These are phyloP conservation scores for Pyrocoelia pectoralis DNA, from an alignment of 2,888 invertebrate species.

Conservation along the genomic window DNA sequence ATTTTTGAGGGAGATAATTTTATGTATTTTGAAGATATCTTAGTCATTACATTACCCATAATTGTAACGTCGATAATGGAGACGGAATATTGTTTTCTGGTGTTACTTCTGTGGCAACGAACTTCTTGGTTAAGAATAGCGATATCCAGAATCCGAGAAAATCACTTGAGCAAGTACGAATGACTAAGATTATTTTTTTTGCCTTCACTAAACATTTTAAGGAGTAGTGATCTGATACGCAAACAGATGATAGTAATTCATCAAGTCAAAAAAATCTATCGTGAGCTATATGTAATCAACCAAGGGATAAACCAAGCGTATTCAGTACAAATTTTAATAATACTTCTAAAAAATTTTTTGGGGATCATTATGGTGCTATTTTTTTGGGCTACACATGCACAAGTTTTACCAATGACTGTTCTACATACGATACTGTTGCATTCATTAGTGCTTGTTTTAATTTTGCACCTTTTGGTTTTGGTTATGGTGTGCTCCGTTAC, in stretches of 20 bases:
- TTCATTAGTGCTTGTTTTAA: neutral
- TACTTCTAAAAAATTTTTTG: neutral
- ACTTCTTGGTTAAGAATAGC: neutral
- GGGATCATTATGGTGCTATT: neutral
- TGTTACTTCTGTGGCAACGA: neutral
- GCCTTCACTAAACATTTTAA: neutral
- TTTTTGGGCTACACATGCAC: neutral
- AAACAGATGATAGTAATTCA: neutral
- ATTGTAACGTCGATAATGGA: neutral
- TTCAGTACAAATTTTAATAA: neutral
- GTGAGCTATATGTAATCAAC: neutral
- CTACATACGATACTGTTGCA: neutral
- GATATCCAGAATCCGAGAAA: neutral
- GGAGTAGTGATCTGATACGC: neutral
- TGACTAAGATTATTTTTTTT: neutral
- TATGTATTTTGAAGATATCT: neutral
- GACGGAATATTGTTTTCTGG: neutral
- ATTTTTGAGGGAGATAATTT: neutral
- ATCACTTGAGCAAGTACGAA: neutral
- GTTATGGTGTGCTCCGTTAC: neutral
- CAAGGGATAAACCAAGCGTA: neutral
- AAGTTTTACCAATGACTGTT: neutral
- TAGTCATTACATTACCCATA: neutral
- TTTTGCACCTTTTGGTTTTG: neutral
- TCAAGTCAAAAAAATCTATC: neutral